Evolutionary conservation across 2,888 invertebrate genomes (phyloP).

Genomic region (Dryocosmus kuriphilus): DNA sequence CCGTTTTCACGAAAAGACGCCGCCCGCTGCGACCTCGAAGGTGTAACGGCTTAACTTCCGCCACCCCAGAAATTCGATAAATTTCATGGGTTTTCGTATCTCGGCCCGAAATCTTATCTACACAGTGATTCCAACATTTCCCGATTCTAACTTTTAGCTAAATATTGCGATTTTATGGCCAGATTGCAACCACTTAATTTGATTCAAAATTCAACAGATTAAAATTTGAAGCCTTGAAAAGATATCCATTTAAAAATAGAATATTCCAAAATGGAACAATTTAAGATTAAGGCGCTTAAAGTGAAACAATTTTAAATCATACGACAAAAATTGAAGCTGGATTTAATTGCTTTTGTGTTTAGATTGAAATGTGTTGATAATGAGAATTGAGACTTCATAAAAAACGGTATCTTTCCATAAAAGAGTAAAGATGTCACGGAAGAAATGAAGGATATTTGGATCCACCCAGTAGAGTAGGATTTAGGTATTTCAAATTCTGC

Average conservation of each 20-base stretch:
- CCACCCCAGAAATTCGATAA: constrained; percentile 67
- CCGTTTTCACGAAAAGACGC: constrained; percentile 25
- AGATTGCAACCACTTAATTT: not conserved
- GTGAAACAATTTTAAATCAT: not conserved
- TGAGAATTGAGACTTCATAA: not conserved
- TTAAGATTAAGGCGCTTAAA: not conserved
- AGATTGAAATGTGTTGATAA: not conserved
- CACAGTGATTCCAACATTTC: not conserved
- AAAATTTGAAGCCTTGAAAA: not conserved
- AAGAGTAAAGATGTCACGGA: too few relatives aligned
- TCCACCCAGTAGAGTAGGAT: constrained; percentile 1
- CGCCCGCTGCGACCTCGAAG: constrained; percentile 40
- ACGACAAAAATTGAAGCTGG: too few relatives aligned
- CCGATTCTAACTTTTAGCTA: not conserved
- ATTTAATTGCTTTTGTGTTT: too few relatives aligned
- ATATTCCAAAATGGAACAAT: not conserved
- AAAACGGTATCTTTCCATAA: too few relatives aligned
- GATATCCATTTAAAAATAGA: not conserved
- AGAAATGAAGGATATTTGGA: not conserved
- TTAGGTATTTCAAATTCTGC: constrained; percentile 16
- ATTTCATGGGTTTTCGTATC: constrained; percentile 62
- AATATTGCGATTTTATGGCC: not conserved
- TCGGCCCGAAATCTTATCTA: constrained; percentile 14
- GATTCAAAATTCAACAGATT: not conserved
- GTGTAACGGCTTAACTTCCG: constrained; percentile 59